phyloP scores from a whole-genome alignment of 2,797 vertebrate genomes.

The Meda fulgida region DNA sequence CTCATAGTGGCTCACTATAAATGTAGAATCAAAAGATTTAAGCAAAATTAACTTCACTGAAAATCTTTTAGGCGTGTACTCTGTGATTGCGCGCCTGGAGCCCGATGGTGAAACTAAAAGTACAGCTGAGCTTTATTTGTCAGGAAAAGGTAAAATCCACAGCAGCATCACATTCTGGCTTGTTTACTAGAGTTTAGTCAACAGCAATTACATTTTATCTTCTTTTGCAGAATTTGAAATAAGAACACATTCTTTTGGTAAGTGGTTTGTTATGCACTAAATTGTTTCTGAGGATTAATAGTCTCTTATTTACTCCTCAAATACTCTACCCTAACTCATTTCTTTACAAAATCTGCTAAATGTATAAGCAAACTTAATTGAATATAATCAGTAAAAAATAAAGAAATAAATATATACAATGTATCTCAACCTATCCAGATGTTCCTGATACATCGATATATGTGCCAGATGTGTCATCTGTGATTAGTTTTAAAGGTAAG shows the following conservation, averaged over 20 bases:
- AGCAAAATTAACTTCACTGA: constrained; percentile 53
- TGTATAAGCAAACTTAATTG: not conserved
- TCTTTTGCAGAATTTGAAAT: constrained; percentile 87
- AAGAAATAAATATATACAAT: constrained; percentile 24
- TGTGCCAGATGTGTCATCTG: constrained; percentile 75
- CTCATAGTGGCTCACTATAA: not conserved
- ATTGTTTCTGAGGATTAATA: constrained; percentile 55
- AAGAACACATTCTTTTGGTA: constrained; percentile 88
- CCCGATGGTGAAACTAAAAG: constrained; percentile 90
- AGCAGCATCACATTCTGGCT: not conserved
- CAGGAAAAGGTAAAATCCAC: constrained; percentile 86
- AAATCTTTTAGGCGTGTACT: constrained; percentile 85
- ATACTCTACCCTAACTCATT: not conserved
- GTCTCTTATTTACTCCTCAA: not conserved
- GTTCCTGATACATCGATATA: constrained; percentile 84
- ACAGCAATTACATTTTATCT: constrained; percentile 51
- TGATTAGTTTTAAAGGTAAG: constrained; percentile 84
- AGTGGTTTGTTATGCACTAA: constrained; percentile 68
- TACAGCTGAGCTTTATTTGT: constrained; percentile 90
- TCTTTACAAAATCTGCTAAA: constrained; percentile 11
- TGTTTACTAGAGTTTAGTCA: constrained; percentile 44
- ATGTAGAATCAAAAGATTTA: constrained; percentile 20
- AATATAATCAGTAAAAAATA: not conserved
- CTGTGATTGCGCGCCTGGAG: constrained; percentile 89
- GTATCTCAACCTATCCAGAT: constrained; percentile 76